Base-by-base conservation (phyloP, 2,797 vertebrate genomes). In the Pangasius larnaudii region DNA sequence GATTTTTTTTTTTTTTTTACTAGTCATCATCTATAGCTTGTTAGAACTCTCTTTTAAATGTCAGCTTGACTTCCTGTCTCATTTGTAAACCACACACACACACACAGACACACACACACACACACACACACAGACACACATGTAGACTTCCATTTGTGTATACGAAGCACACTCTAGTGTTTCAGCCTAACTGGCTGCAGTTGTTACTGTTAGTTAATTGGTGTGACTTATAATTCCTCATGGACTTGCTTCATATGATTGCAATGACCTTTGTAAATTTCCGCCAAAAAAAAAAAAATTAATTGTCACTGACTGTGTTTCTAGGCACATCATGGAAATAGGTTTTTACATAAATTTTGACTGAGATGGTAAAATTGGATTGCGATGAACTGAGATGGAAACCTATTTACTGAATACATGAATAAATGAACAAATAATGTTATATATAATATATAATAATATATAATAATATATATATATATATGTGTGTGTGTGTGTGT, bases 251-350 rank as follows among this genome's bases (percentile, higher is more conserved):
- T 84, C 80, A 85, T 82, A 89, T 87, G 51, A 88, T 89, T 90
- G 86, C 84, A 89, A 65, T 90, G 89, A 90, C 90, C 86, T 88
- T 90, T 90, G 69, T 69, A 88, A 88, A 72, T 90, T 87, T 91
- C 86, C 71, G 51, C 77, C 30, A 39, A 39, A 39, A 18, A 9
- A 88, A 89, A 79, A 89, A 88, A 74, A 84, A 86, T 89, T 89
- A 82, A 86, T 89, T 91, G 69, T 84, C 75, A 84, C 83, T n/a
- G 58, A 63, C 39, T 24, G 6, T 42, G 42, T 65, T 82, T 46
- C 27, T 49, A 49, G 27, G 14, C 59, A 49, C 24, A 59, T 9
- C 0, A 46, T 83, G 27, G 14, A 74, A 42, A 10, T 39, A 27
- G 13, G 11, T 7, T 81, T 81, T 58, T 8, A 39, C 8, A 58